phyloP scores from a whole-genome alignment of 2,113 vertebrate species.

The Myotis davidii region DNA sequence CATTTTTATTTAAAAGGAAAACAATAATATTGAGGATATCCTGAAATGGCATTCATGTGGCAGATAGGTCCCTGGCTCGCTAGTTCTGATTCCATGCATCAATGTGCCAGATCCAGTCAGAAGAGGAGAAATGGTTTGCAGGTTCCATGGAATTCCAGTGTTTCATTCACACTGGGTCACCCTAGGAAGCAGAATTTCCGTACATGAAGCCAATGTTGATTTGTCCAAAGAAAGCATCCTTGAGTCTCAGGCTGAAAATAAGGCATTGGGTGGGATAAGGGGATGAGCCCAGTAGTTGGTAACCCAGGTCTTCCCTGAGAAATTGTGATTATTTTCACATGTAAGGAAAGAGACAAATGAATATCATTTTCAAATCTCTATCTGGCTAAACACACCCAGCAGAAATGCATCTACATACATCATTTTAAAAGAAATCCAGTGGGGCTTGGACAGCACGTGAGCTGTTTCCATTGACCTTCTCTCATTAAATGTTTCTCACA shows the following conservation, averaged over 20 bases:
- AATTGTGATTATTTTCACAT: conserved; percentile 60
- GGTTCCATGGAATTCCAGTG: conserved; percentile 38
- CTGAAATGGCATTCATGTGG: not conserved
- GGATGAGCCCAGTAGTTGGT: conserved; percentile 40
- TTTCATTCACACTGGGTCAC: not conserved
- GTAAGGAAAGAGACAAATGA: conserved; percentile 34
- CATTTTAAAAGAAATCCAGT: conserved; percentile 30
- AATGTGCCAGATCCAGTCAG: not conserved
- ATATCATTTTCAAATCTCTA: conserved; percentile 46
- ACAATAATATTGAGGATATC: not conserved
- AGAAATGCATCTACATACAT: conserved; percentile 60
- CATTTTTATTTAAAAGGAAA: conserved; percentile 64
- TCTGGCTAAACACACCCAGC: conserved; percentile 46
- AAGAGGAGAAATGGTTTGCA: conserved; percentile 41
- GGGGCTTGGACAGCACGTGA: conserved; percentile 25
- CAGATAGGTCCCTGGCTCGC: not conserved
- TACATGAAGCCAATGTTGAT: conserved; percentile 6
- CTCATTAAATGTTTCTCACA: conserved; percentile 73
- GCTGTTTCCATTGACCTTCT: conserved; percentile 48
- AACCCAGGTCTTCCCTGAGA: conserved; percentile 19
- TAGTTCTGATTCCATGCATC: not conserved
- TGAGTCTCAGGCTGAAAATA: conserved; percentile 43
- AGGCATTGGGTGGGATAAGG: conserved; percentile 31
- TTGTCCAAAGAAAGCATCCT: conserved; percentile 67
- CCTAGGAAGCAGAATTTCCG: conserved; percentile 56